Evolutionary conservation across 35 echinoderm and acorn worm species (phyloP).

Genomic region (Patiria miniata): DNA sequence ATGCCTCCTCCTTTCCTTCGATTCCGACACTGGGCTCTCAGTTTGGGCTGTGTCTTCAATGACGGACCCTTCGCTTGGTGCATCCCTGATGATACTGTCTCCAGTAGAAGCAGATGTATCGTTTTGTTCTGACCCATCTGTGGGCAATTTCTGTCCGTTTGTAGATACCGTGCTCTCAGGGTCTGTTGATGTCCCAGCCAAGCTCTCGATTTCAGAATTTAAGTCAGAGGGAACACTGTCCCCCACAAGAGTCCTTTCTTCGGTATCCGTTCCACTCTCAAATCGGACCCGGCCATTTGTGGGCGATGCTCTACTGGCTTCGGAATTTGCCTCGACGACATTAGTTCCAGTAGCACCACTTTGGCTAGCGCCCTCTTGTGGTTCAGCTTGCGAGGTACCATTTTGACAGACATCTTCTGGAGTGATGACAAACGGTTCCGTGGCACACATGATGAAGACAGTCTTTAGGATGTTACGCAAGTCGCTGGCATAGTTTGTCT

Average conservation of each 20-base stretch:
- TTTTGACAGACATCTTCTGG: not conserved
- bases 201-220: slow-evolving; percentile 10
- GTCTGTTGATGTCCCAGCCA: not conserved
- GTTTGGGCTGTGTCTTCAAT: not conserved
- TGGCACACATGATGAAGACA: slow-evolving; percentile 53
- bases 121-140: too few species aligned
- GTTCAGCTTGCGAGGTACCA: not conserved
- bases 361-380: not conserved
- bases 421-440: not conserved
- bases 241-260: not conserved
- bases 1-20: not conserved
- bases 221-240: not conserved
- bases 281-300: not conserved
- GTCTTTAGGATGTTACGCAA: slow-evolving; percentile 90
- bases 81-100: too few species aligned
- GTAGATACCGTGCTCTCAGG: not conserved
- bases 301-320: not conserved
- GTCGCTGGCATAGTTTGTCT: slow-evolving; percentile 96
- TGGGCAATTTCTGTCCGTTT: too few species aligned
- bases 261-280: not conserved
- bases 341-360: slow-evolving; percentile 2
- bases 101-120: too few species aligned
- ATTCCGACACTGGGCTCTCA: not conserved
- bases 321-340: not conserved
- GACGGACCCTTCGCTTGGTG: not conserved